Percentiles rank a stretch among this genome's conserved stretches.
Conservation (phyloP, 2,888 invertebrate genomes). For the Euphydryas editha region DNA sequence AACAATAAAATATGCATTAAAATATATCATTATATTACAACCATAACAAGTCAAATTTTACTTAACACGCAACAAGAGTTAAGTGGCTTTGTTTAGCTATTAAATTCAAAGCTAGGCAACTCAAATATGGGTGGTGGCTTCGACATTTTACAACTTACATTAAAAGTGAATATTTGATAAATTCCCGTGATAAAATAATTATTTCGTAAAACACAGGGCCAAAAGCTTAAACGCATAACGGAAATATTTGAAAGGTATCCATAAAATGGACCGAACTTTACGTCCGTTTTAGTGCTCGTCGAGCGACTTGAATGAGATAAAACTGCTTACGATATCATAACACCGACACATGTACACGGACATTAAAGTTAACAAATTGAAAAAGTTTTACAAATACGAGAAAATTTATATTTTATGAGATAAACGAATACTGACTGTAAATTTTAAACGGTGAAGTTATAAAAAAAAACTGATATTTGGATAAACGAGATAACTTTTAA, state of each 20-base stretch:
- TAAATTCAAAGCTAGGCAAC: background rate
- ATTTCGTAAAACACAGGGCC: conserved; percentile 11
- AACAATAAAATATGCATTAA: background rate
- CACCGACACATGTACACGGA: background rate
- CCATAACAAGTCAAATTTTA: background rate
- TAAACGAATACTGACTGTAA: background rate
- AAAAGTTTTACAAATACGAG: background rate
- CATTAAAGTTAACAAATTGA: background rate
- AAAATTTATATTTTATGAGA: background rate
- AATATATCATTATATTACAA: background rate
- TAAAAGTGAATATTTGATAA: conserved; percentile 15
- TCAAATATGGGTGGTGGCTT: conserved; percentile 11
- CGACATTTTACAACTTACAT: conserved; percentile 2
- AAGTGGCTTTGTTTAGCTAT: background rate
- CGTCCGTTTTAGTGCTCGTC: conserved; percentile 35
- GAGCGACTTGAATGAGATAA: conserved; percentile 28
- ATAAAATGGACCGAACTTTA: conserved; percentile 23
- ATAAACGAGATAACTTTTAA: background rate
- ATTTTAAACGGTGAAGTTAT: background rate
- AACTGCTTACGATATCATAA: conserved; percentile 10
- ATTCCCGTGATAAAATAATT: conserved; percentile 5
- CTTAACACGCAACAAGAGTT: background rate
- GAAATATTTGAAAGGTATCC: conserved; percentile 15
- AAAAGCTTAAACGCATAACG: conserved; percentile 9
- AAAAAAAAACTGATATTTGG: background rate